Conservation (phyloP, 2,113 vertebrate genomes). For the Cichladusa arquata region DNA sequence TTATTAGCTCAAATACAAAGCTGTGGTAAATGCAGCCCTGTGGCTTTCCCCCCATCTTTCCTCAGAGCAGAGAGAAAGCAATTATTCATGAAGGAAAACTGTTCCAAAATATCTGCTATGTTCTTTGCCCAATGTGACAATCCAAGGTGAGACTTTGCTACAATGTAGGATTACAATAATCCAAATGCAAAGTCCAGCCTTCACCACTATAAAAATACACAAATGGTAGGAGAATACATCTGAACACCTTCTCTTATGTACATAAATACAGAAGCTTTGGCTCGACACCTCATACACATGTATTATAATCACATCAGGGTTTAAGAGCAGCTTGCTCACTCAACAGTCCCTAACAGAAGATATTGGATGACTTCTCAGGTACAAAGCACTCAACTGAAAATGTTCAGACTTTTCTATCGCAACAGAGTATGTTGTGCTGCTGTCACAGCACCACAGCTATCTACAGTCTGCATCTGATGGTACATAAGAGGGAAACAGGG, state of each 20-base stretch:
- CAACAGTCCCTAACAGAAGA: background rate
- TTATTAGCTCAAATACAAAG: slow-evolving; percentile 20
- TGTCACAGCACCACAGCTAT: background rate
- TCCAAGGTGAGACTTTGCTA: background rate
- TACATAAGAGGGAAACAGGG: background rate
- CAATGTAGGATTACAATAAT: background rate
- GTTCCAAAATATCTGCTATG: background rate
- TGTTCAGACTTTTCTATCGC: background rate
- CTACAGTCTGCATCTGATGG: background rate
- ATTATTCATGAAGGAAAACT: background rate
- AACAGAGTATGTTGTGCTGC: background rate
- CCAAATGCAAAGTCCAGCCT: background rate
- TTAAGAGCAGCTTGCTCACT: background rate
- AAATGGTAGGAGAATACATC: background rate
- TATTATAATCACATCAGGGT: background rate
- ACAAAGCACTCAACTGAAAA: background rate
- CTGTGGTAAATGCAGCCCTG: slow-evolving; percentile 4
- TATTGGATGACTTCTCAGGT: background rate
- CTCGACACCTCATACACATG: background rate
- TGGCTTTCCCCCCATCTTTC: background rate
- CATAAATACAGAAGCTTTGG: background rate
- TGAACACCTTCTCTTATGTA: background rate
- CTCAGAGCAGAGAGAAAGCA: background rate
- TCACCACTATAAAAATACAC: background rate
- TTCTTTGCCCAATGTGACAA: background rate